phyloP scores from a whole-genome alignment of 2,797 vertebrate species.

The Crypturellus tataupa region DNA sequence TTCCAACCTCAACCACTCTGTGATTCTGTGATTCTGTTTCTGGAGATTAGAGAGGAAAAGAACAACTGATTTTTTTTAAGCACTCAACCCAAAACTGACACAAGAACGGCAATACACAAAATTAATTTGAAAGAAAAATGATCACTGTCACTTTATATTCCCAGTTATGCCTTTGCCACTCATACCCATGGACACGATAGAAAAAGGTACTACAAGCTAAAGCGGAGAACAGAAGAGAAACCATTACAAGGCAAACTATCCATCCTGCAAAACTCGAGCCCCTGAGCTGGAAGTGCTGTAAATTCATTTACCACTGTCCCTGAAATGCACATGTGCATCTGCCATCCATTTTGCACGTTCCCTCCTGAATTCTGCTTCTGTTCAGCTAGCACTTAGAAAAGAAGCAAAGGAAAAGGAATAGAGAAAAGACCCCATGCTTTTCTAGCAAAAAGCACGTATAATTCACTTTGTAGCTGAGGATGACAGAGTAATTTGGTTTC shows the following conservation, averaged over 20 bases:
- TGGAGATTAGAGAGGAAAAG: not conserved
- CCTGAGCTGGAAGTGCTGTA: not conserved
- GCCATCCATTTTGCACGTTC: not conserved
- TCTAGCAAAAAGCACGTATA: not conserved
- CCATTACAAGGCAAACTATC: not conserved
- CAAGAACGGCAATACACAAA: not conserved
- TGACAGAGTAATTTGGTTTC: not conserved
- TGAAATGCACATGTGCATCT: not conserved
- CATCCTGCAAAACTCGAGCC: not conserved
- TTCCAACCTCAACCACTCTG: no score
- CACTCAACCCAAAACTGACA: not conserved
- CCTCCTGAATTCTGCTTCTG: not conserved
- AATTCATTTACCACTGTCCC: not conserved
- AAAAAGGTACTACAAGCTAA: not conserved
- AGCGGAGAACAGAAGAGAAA: not conserved
- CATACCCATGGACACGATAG: not conserved
- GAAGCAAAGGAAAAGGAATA: not conserved
- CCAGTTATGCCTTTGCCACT: not conserved
- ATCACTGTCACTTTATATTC: not conserved
- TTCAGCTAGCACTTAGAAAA: not conserved
- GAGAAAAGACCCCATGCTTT: not conserved
- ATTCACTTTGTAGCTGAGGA: not conserved
- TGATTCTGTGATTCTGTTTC: not conserved
- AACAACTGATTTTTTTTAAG: not conserved
- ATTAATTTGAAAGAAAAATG: not conserved